Base-by-base conservation (phyloP, 2,797 vertebrate species). In the Somateria mollissima region DNA sequence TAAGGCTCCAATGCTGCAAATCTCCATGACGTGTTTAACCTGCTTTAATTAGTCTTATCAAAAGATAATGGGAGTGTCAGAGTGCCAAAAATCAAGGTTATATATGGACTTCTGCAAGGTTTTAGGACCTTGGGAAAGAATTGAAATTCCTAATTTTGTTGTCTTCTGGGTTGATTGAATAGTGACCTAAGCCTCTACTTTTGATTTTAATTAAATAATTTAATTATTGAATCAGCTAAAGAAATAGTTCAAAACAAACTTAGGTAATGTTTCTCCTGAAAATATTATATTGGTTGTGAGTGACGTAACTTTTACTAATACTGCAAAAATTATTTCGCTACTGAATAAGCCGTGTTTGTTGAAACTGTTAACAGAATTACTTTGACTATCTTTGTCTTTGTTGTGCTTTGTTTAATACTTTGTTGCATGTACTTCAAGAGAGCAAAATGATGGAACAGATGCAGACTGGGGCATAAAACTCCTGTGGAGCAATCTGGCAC, bases 381-480 rank as follows among this genome's bases (percentile, higher is more conserved):
- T 70, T 87, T 75, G 83, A 66, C 62, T 81, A 0, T 85, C 57
- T 76, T 92, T 94, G 54, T 90, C 81, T 24, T 81, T 87, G 53
- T 86, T 78, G 58, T 56, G 37, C 54, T 89, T 78, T 95, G 90
- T 87, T 75, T 92, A 54, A 10, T 82, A 45, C 39, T 87, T 86
- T 27, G 62, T 64, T 92, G 89, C 83, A 73, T 73, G 73, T 92
- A 56, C 45, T 86, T 92, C 66, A 75, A 81, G 69, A 88, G 62
- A 94, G 30, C 21, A 84, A 70, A 91, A 36, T 75, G 47, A 62
- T 91, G 54, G 85, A 75, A 66, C 60, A 95, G 84, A 91, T 89
- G 73, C 85, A 93, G 70, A 51, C 0, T n/a, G 61, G 10, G 16
- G 34, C 60, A 24, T 84, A 89, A 80, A 92, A 71, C 51, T 64